phyloP scores from a whole-genome alignment of 2,113 vertebrate genomes.

The Gracilinanus agilis region DNA sequence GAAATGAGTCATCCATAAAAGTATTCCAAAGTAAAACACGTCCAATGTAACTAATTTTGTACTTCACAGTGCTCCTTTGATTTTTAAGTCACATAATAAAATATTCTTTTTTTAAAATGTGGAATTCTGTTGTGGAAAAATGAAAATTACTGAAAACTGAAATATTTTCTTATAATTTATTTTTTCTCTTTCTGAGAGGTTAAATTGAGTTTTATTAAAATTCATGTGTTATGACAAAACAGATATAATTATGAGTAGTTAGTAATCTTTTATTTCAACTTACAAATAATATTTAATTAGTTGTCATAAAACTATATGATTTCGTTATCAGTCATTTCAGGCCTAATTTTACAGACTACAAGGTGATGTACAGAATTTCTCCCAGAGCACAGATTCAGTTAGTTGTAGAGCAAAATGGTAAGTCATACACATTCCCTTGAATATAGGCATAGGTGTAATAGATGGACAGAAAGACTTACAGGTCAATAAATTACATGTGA shows the following conservation, averaged over 20 bases:
- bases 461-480: neutral
- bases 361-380: constrained; percentile 27
- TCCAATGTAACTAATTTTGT: neutral
- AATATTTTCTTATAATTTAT: neutral
- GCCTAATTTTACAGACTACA: neutral
- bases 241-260: neutral
- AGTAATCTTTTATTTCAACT: constrained; percentile 33
- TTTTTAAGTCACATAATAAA: constrained; percentile 33
- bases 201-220: neutral
- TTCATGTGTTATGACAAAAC: constrained; percentile 12
- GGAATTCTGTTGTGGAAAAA: constrained; percentile 1
- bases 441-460: constrained; percentile 2
- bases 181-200: neutral
- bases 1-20: constrained; percentile 12
- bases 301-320: constrained; percentile 15
- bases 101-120: constrained; percentile 23
- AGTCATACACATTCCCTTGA: neutral
- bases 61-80: neutral
- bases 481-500: neutral
- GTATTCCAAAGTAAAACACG: neutral
- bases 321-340: neutral
- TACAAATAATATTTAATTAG: constrained; percentile 6
- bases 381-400: constrained; percentile 21
- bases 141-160: neutral
- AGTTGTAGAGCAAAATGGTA: neutral